These are phyloP conservation scores for Theretra japonica DNA, from an alignment of 2,888 invertebrate genomes.

Conservation along the genomic window DNA sequence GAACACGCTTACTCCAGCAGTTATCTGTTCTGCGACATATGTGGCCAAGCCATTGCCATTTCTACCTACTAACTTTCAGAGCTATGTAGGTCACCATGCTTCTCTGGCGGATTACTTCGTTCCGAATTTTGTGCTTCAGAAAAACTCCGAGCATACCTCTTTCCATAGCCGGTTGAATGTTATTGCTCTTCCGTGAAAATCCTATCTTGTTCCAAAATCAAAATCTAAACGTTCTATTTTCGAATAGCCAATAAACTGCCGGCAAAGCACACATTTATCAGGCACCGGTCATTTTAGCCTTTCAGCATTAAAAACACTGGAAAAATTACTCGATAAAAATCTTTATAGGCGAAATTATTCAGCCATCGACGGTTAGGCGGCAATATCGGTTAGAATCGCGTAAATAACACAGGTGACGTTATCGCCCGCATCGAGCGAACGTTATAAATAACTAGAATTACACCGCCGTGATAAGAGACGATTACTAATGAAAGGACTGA, in stretches of 20 bases:
- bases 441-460: slow-evolving; percentile 52
- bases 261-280: background rate
- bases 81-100: too few species aligned
- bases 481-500: slow-evolving; percentile 39
- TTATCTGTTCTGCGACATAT: too few species aligned
- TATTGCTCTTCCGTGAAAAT: too few species aligned
- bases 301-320: slow-evolving; percentile 8
- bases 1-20: too few species aligned
- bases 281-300: background rate
- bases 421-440: too few species aligned
- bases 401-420: slow-evolving; percentile 45
- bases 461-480: slow-evolving; percentile 33
- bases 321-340: slow-evolving; percentile 23
- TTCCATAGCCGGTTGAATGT: too few species aligned
- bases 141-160: too few species aligned
- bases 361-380: slow-evolving; percentile 41
- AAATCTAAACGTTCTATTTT: background rate
- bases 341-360: slow-evolving; percentile 41
- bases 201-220: too few species aligned
- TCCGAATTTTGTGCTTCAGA: too few species aligned
- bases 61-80: too few species aligned
- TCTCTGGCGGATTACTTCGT: too few species aligned
- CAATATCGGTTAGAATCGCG: slow-evolving; percentile 44
- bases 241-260: background rate
- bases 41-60: too few species aligned